A percentile compares a stretch with the other conserved stretches of the same genome.
Evolutionary conservation across 1,140 invertebrate species (phyloP).

Genomic region (Drosophila orosa): DNA sequence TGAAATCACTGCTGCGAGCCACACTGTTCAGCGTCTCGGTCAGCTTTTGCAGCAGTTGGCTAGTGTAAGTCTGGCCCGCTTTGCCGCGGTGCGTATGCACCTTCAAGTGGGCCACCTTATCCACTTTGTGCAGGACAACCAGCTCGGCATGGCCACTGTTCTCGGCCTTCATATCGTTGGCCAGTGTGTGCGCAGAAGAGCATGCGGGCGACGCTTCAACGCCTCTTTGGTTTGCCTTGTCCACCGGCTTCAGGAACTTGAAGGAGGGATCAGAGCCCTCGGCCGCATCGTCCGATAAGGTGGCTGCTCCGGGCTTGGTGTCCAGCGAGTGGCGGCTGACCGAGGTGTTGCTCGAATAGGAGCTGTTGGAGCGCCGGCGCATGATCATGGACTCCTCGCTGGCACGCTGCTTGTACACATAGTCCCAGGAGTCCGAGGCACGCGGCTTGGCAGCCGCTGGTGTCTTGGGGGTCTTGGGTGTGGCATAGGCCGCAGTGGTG

Average conservation of each 20-base stretch:
- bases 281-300: conserved; percentile 56
- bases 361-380: conserved; percentile 91
- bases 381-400: conserved; percentile 91
- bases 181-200: conserved; percentile 45
- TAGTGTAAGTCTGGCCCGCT: conserved; percentile 86
- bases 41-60: conserved; percentile 88
- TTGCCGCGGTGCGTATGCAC: conserved; percentile 86
- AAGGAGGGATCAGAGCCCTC: conserved; percentile 62
- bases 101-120: conserved; percentile 88
- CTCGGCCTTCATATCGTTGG: conserved; percentile 68
- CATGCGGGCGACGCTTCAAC: conserved; percentile 13
- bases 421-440: conserved; percentile 85
- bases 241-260: conserved; percentile 73
- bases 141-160: conserved; percentile 13
- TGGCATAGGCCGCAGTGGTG: neutral
- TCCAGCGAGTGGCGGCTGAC: conserved; percentile 81
- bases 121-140: conserved; percentile 87
- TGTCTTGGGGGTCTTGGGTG: neutral
- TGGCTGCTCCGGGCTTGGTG: conserved; percentile 42
- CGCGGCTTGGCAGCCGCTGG: conserved; percentile 79
- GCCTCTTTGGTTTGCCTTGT: conserved; percentile 72
- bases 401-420: conserved; percentile 86
- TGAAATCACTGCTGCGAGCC: conserved; percentile 87
- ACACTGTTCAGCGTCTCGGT: conserved; percentile 86
- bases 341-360: conserved; percentile 90